Evolutionary conservation across 2,113 vertebrate genomes (phyloP).

Genomic region (Vicugna pacos): DNA sequence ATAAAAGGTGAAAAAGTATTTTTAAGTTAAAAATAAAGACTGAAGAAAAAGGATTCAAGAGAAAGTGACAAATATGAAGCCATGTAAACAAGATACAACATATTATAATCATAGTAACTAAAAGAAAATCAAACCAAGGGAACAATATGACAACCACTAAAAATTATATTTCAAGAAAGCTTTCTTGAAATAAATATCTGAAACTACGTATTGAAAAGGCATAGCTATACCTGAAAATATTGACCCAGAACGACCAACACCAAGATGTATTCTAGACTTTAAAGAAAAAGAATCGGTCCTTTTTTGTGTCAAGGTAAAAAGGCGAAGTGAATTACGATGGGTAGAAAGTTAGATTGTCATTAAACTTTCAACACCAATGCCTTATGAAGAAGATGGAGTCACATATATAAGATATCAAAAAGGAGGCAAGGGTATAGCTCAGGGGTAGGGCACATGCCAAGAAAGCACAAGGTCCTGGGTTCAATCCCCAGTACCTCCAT

Average conservation of each 20-base stretch:
- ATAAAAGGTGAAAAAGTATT: neutral
- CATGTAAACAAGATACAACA: neutral
- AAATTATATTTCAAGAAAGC: constrained; percentile 13
- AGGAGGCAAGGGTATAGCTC: too few species aligned
- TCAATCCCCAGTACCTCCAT: too few species aligned
- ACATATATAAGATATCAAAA: neutral
- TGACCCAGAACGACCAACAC: neutral
- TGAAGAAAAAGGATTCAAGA: neutral
- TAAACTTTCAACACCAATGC: neutral
- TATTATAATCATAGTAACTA: neutral
- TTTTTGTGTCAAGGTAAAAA: neutral
- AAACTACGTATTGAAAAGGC: neutral
- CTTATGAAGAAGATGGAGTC: neutral
- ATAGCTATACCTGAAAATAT: neutral
- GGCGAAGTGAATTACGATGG: neutral
- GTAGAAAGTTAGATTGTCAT: neutral
- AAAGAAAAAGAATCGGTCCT: neutral
- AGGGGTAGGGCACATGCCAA: too few species aligned
- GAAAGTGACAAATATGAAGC: neutral
- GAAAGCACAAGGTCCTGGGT: too few species aligned
- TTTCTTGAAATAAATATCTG: neutral
- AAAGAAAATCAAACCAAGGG: neutral
- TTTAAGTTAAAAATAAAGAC: neutral
- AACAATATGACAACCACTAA: neutral
- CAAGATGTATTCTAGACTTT: neutral